Evolutionary conservation across 2,113 vertebrate genomes (phyloP).

Genomic region (Gasterosteus aculeatus): DNA sequence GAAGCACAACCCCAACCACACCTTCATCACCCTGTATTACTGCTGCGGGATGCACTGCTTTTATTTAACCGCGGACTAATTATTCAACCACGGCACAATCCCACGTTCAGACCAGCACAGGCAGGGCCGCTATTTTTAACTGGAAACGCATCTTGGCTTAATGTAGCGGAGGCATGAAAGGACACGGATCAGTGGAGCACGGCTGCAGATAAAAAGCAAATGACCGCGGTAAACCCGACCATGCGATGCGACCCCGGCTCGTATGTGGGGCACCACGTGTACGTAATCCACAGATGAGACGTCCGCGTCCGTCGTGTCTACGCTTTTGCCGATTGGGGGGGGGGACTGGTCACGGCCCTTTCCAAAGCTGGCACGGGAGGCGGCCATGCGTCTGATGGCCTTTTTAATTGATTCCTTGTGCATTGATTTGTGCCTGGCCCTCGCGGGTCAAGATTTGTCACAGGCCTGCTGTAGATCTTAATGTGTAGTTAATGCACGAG

Average conservation of each 20-base stretch:
- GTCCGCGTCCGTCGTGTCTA: constrained; percentile 3
- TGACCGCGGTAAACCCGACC: constrained; percentile 3
- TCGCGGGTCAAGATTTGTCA: neutral
- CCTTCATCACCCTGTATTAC: constrained; percentile 12
- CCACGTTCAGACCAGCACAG: constrained; percentile 1
- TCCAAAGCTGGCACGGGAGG: constrained; percentile 11
- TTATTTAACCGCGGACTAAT: constrained; percentile 34
- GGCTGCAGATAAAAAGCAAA: neutral
- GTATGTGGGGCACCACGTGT: neutral
- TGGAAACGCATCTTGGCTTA: constrained; percentile 2
- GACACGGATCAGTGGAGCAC: neutral
- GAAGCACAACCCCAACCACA: neutral
- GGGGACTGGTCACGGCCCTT: neutral
- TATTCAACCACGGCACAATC: constrained; percentile 23
- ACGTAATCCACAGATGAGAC: constrained; percentile 21
- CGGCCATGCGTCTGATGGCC: constrained; percentile 5
- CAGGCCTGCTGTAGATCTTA: neutral
- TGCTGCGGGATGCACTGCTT: constrained; percentile 24
- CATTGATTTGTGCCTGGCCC: constrained; percentile 17
- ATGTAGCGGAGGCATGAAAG: constrained; percentile 10
- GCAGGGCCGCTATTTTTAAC: constrained; percentile 3
- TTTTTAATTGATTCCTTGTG: constrained; percentile 28
- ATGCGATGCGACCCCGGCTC: neutral
- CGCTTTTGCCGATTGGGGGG: neutral
- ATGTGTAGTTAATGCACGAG: constrained; percentile 29